Evolutionary conservation across 2,113 vertebrate genomes (phyloP).

Genomic region (Murina feae): DNA sequence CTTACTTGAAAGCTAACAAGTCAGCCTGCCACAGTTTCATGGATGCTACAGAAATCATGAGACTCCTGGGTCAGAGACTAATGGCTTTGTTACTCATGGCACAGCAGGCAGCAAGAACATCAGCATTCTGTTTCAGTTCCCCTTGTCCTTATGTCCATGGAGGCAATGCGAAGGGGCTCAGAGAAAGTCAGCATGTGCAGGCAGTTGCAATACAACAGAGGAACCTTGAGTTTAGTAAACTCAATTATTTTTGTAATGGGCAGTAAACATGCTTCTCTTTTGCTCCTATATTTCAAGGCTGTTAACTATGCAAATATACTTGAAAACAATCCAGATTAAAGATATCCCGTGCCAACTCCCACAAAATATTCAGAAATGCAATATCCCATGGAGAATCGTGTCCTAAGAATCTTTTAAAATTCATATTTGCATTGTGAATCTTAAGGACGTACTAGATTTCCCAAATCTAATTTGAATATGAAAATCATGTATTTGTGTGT

Average conservation of each 20-base stretch:
- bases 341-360: neutral
- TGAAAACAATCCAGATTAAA: neutral
- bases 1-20: neutral
- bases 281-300: neutral
- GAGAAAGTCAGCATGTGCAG: neutral
- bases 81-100: neutral
- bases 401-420: neutral
- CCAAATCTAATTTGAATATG: neutral
- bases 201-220: neutral
- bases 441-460: neutral
- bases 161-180: neutral
- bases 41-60: neutral
- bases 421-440: neutral
- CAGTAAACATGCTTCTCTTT: neutral
- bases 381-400: neutral
- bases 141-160: neutral
- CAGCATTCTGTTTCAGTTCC: neutral
- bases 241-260: neutral
- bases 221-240: neutral
- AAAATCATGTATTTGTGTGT: neutral
- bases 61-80: neutral
- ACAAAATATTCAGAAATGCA: neutral
- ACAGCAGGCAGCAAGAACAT: neutral
- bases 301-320: neutral
- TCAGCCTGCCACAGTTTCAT: neutral